Evolutionary conservation across 1,140 invertebrate species (phyloP).

Genomic region (Thaumatotibia leucotreta): DNA sequence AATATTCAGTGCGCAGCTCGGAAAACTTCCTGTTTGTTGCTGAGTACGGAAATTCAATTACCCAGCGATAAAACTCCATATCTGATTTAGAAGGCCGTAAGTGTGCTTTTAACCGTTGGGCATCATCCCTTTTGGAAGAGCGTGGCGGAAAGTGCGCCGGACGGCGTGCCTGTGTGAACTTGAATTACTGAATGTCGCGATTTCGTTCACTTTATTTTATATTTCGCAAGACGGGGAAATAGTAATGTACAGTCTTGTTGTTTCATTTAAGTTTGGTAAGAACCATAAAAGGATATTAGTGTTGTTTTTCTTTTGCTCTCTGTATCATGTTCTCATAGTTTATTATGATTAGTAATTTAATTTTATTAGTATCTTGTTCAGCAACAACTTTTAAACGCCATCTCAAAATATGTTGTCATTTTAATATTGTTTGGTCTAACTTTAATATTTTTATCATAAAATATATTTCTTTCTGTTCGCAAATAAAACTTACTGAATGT

Average conservation of each 20-base stretch:
- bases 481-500: too few species aligned
- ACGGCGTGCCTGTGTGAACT: conserved; percentile 5
- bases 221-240: not conserved
- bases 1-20: conserved; percentile 48
- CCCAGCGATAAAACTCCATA: conserved; percentile 51
- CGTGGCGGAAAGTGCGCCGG: not conserved
- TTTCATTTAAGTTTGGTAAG: not conserved
- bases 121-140: not conserved
- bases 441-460: too few species aligned
- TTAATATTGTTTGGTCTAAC: too few species aligned
- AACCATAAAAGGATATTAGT: not conserved
- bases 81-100: conserved; percentile 7
- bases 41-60: conserved; percentile 65
- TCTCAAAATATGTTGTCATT: too few species aligned
- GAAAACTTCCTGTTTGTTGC: conserved; percentile 59
- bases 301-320: not conserved
- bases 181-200: conserved; percentile 1
- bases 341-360: too few species aligned
- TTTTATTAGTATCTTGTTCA: too few species aligned
- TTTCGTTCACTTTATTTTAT: conserved; percentile 8
- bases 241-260: not conserved
- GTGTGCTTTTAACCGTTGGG: not conserved
- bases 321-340: too few species aligned
- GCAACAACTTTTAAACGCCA: not conserved
- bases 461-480: too few species aligned